These are phyloP conservation scores for Drosophila sturtevanti DNA, from an alignment of 1,140 invertebrate species.

Conservation along the genomic window DNA sequence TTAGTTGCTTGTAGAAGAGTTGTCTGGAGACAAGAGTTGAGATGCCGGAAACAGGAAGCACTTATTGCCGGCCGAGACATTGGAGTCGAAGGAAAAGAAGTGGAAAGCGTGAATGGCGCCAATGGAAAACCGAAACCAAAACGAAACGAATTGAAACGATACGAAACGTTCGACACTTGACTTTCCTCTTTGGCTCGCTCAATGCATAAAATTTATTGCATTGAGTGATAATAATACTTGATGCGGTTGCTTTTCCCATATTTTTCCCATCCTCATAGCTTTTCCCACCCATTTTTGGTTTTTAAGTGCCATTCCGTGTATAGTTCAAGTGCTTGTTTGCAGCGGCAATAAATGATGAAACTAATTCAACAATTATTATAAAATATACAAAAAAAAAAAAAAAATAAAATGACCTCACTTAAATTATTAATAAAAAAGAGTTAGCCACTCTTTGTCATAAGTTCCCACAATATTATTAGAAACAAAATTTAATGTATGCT, in stretches of 20 bases:
- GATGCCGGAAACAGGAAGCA: constrained; percentile 65
- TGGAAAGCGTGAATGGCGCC: constrained; percentile 10
- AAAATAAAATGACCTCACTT: too few relatives aligned
- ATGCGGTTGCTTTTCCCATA: constrained; percentile 10
- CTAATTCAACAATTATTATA: constrained; percentile 5
- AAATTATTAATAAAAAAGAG: too few relatives aligned
- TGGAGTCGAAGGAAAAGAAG: background rate
- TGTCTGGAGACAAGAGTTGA: constrained; percentile 59
- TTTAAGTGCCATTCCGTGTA: constrained; percentile 40
- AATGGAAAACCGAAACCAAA: constrained; percentile 25
- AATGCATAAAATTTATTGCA: constrained; percentile 47
- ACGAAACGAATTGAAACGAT: background rate
- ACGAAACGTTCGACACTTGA: constrained; percentile 45
- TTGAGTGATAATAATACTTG: constrained; percentile 34
- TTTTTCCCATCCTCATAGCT: background rate
- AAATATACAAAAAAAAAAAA: background rate
- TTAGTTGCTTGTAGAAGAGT: constrained; percentile 67
- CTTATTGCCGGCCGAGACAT: constrained; percentile 59
- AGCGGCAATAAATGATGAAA: background rate
- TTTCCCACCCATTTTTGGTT: background rate
- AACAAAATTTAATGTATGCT: too few relatives aligned
- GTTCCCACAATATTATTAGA: too few relatives aligned
- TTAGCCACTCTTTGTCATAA: too few relatives aligned
- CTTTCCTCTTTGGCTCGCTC: constrained; percentile 13
- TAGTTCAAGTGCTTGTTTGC: constrained; percentile 13